A percentile compares a stretch with the other conserved stretches of the same genome.
phyloP scores from a whole-genome alignment of 2,113 vertebrate genomes.

The Trichechus manatus region DNA sequence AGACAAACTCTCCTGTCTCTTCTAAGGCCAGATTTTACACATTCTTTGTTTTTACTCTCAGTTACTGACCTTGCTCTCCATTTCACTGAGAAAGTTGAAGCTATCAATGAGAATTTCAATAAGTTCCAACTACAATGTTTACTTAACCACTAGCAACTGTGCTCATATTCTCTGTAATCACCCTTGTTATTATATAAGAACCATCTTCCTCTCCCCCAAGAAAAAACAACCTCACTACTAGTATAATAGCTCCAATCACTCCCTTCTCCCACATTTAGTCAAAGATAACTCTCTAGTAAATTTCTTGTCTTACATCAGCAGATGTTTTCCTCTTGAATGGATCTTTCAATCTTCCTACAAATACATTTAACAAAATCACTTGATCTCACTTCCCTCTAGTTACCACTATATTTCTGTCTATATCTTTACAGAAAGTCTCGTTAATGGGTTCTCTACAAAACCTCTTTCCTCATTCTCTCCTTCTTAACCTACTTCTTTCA shows the following conservation, averaged over 20 bases:
- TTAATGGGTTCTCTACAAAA: not conserved
- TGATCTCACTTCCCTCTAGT: not conserved
- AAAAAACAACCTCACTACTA: not conserved
- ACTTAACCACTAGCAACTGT: not conserved
- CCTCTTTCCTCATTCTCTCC: not conserved
- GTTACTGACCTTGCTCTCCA: not conserved
- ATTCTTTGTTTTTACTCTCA: not conserved
- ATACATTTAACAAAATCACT: not conserved
- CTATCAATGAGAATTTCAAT: not conserved
- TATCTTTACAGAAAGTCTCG: not conserved
- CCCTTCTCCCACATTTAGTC: fast-evolving
- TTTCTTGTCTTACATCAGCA: not conserved
- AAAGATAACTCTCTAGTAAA: not conserved
- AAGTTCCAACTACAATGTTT: not conserved
- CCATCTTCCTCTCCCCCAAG: not conserved
- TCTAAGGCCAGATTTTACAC: not conserved
- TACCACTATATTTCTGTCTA: not conserved
- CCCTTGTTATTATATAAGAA: not conserved
- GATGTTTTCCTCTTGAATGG: not conserved
- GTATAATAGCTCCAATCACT: not conserved
- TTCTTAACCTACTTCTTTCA: not conserved
- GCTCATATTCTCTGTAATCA: not conserved
- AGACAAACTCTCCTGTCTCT: not conserved
- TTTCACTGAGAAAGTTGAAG: not conserved
- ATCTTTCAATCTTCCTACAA: not conserved